Evolutionary conservation across 1,140 invertebrate species (phyloP).

Genomic region (Drosophila trapezifrons): DNA sequence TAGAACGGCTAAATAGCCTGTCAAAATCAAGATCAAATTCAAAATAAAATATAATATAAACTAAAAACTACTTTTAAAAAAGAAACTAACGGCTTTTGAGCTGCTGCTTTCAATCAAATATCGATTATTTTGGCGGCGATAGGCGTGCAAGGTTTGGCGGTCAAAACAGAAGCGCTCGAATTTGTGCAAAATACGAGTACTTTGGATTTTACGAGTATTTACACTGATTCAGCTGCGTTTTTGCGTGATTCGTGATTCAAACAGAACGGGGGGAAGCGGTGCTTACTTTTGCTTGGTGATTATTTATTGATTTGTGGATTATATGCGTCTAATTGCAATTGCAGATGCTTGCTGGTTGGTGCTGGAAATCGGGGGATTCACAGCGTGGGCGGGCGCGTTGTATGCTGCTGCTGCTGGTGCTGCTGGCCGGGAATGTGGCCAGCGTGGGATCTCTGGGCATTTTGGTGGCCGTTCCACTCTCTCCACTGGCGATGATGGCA

Average conservation of each 20-base stretch:
- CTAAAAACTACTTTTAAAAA: neutral
- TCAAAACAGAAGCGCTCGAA: conserved; percentile 54
- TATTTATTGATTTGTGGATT: conserved; percentile 54
- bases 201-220: conserved; percentile 18
- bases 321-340: conserved; percentile 50
- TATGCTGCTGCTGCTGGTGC: conserved; percentile 63
- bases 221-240: conserved; percentile 1
- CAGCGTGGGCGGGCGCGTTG: conserved; percentile 74
- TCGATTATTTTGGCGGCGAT: conserved; percentile 55
- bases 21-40: too few relatives aligned
- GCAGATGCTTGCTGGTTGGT: conserved; percentile 40
- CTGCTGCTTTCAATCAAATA: conserved; percentile 25
- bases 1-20: too few relatives aligned
- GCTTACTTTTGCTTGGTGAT: conserved; percentile 59
- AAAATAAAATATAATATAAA: conserved; percentile 23
- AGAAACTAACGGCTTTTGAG: neutral
- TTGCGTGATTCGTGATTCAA: conserved; percentile 28
- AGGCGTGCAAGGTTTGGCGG: conserved; percentile 50
- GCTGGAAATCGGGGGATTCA: conserved; percentile 45
- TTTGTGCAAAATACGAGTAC: conserved; percentile 18
- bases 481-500: conserved; percentile 20
- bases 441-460: conserved; percentile 68
- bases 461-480: conserved; percentile 46
- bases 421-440: conserved; percentile 46
- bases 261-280: conserved; percentile 46